Percentiles rank a stretch among this genome's conserved stretches.
Evolutionary conservation across 2,797 vertebrate genomes (phyloP).

Genomic region (Sparus aurata): DNA sequence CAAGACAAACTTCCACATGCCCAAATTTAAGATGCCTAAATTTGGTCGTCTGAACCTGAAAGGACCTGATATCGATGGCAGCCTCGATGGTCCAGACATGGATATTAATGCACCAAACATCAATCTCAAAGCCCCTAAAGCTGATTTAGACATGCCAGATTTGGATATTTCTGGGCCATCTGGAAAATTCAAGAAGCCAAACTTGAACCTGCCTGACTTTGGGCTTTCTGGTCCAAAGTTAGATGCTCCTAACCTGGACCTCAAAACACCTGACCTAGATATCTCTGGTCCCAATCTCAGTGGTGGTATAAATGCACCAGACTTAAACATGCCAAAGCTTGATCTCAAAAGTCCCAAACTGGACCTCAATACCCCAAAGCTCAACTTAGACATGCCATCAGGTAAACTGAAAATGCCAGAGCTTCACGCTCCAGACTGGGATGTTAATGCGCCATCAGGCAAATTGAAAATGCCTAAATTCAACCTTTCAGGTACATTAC

Average conservation of each 20-base stretch:
- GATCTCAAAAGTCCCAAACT: slow-evolving; percentile 52
- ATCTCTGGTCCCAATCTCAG: slow-evolving; percentile 59
- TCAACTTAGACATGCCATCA: slow-evolving; percentile 36
- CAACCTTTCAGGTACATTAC: slow-evolving; percentile 31
- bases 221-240: slow-evolving; percentile 50
- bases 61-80: slow-evolving; percentile 25
- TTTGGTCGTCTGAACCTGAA: slow-evolving; percentile 23
- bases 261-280: slow-evolving; percentile 46
- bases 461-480: slow-evolving; percentile 66
- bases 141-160: slow-evolving; percentile 42
- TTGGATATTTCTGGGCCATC: slow-evolving; percentile 8
- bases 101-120: slow-evolving; percentile 25
- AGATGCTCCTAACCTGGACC: slow-evolving; percentile 28
- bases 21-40: slow-evolving; percentile 58
- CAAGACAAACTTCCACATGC: slow-evolving; percentile 29
- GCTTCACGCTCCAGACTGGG: slow-evolving; percentile 39
- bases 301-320: slow-evolving; percentile 53
- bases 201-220: slow-evolving; percentile 54
- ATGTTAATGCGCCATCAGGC: slow-evolving; percentile 45
- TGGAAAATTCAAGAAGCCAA: slow-evolving; percentile 61
- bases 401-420: slow-evolving; percentile 62
- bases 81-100: slow-evolving; percentile 1
- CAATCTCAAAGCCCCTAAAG: slow-evolving; percentile 37
- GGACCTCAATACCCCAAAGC: slow-evolving; percentile 45
- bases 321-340: slow-evolving; percentile 55